phyloP scores from a whole-genome alignment of 2,113 vertebrate genomes.

The Phaethon lepturus region DNA sequence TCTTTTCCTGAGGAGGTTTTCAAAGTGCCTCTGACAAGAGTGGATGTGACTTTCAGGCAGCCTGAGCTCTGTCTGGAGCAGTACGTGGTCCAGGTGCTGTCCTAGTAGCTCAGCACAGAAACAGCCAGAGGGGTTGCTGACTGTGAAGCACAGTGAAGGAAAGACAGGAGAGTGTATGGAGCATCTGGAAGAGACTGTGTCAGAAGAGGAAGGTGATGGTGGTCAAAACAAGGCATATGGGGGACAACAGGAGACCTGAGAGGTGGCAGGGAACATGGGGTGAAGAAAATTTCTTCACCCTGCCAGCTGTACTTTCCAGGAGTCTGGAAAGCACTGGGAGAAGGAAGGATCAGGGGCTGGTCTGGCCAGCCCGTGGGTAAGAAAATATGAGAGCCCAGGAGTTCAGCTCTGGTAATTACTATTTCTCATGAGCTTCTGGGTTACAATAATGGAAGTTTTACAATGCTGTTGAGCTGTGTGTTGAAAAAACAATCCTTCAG shows the following conservation, averaged over 20 bases:
- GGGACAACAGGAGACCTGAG: background rate
- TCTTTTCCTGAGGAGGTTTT: background rate
- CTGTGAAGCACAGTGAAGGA: background rate
- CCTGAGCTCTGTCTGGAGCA: background rate
- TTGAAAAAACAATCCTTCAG: conserved; percentile 57
- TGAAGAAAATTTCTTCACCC: background rate
- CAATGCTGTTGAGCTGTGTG: conserved; percentile 34
- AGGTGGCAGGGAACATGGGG: background rate
- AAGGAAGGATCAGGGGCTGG: background rate
- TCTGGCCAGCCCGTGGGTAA: background rate
- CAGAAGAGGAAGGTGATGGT: background rate
- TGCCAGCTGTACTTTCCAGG: background rate
- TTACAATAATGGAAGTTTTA: conserved; percentile 47
- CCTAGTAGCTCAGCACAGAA: background rate
- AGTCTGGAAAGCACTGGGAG: background rate
- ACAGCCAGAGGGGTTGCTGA: background rate
- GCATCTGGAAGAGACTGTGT: background rate
- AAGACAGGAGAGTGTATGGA: background rate
- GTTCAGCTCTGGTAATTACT: conserved; percentile 18
- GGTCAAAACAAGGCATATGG: background rate
- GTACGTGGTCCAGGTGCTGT: background rate
- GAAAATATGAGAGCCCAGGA: background rate
- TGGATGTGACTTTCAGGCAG: background rate
- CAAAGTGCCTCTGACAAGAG: background rate
- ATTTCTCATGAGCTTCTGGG: conserved; percentile 40